phyloP scores from a whole-genome alignment of 1,140 invertebrate species.

The Eriosoma lanigerum region DNA sequence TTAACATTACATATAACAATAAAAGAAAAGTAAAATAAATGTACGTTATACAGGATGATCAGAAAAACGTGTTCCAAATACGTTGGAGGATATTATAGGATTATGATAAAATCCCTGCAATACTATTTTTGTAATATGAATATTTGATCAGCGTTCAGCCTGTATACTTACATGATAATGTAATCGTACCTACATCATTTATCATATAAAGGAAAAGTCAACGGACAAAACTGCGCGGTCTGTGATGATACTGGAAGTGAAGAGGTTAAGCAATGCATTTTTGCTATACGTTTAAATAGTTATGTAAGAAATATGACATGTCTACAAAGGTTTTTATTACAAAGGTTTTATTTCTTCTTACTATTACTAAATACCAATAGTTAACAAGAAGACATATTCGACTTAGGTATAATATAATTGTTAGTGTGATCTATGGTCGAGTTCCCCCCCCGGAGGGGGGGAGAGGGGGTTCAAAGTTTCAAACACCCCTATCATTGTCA shows the following conservation, averaged over 20 bases:
- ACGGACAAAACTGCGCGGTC: neutral
- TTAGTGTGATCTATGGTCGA: too few species aligned
- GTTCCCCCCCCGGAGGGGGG: too few species aligned
- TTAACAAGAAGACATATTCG: too few species aligned
- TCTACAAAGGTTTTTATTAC: constrained; percentile 29
- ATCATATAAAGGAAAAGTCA: constrained; percentile 25
- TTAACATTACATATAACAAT: constrained; percentile 4
- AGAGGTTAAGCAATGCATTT: constrained; percentile 25
- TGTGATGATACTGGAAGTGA: neutral
- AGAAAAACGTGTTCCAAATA: too few species aligned
- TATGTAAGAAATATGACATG: constrained; percentile 8
- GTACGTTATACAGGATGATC: constrained; percentile 7
- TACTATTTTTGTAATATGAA: too few species aligned
- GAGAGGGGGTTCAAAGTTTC: too few species aligned
- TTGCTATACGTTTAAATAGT: constrained; percentile 12
- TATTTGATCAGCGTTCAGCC: too few species aligned
- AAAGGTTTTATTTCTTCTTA: constrained; percentile 16
- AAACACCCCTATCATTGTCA: too few species aligned
- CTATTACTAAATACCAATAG: neutral
- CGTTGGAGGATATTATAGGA: too few species aligned
- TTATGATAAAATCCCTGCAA: too few species aligned
- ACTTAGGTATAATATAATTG: neutral
- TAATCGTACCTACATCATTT: constrained; percentile 19
- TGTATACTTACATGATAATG: too few species aligned
- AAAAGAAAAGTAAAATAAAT: constrained; percentile 27